Evolutionary conservation across 2,797 vertebrate genomes (phyloP), one percentile per base, ranked within the genome.

Genomic region (Lerista edwardsae): DNA sequence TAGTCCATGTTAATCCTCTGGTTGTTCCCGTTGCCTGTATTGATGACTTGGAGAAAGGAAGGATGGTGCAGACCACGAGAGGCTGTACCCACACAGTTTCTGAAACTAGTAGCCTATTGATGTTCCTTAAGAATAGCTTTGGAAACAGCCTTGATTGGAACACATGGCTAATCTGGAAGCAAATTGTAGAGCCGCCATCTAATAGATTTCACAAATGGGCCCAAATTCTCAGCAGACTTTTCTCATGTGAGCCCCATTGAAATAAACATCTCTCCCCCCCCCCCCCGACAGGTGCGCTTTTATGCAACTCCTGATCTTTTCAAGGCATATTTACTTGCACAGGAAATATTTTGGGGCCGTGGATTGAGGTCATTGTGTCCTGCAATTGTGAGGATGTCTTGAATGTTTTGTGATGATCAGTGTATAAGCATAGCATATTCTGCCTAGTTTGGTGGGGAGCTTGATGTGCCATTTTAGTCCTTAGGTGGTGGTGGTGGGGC

Each of bases 381-480:
- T 92, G 80, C 77, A 64, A 15, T 57, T 82, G 59, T 82, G 73
- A 87, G 86, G 88, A 93, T 88, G 91, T 88, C 91, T 93, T 93
- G 91, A 83, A 71, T 47, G 82, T 88, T 87, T 85, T 82, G 83
- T 84, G 84, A 82, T 85, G 7, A 2, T 84, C 31, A 86, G 86
- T 83, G 90, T 19, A 87, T 89, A 36, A 90, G 64, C 27, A n/a
- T 47, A 83, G 82, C 72, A 87, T 84, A 81, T 89, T 87, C 84
- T 90, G 80, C 65, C 76, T 64, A 23, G 91, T 91, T 88, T 81
- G 36, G 73, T 84, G 79, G 91, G 82, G 84, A 86, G 68, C 86
- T 0, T 82, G 84, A 85, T 80, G 90, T 94, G 93, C 92, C 93
- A 94, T 94, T 55, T 93, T 87, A 86, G 92, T 82, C 90, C 91